A percentile compares a stretch with the other conserved stretches of the same genome.
phyloP scores from a whole-genome alignment of 2,113 vertebrate species.

The Onychorhynchus coronatus region DNA sequence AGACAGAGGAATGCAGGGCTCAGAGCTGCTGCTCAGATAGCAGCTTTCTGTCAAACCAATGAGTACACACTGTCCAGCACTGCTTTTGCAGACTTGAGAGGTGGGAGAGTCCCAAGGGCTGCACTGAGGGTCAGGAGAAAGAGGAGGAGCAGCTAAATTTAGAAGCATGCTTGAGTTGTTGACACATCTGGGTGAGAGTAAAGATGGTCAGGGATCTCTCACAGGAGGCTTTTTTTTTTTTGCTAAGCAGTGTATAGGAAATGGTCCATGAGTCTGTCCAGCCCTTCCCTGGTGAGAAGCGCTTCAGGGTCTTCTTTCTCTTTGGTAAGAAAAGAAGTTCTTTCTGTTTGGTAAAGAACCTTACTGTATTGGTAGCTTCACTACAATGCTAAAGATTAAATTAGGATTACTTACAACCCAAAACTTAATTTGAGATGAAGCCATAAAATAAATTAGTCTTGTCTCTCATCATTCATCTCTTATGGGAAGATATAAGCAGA shows the following conservation, averaged over 20 bases:
- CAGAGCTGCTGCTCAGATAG: neutral
- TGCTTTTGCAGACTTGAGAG: neutral
- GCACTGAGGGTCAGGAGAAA: neutral
- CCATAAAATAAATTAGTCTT: conserved; percentile 1
- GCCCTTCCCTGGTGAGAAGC: neutral
- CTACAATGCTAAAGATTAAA: neutral
- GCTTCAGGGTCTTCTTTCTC: too few relatives aligned
- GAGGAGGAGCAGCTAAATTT: neutral
- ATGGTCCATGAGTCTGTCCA: neutral
- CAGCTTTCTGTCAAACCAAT: neutral
- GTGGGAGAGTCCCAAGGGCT: neutral
- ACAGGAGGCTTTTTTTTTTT: neutral
- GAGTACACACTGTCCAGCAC: neutral
- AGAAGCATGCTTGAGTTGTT: neutral
- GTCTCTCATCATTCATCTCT: neutral
- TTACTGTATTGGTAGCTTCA: neutral
- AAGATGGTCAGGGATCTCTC: neutral
- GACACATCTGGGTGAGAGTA: neutral
- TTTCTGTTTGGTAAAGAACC: neutral
- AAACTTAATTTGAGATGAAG: conserved; percentile 1
- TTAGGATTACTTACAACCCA: neutral
- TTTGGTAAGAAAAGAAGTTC: too few relatives aligned
- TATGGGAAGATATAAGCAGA: neutral
- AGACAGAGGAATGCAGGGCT: neutral
- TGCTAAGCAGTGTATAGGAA: neutral